phyloP scores from a whole-genome alignment of 2,113 vertebrate species.

The Isichthys henryi region DNA sequence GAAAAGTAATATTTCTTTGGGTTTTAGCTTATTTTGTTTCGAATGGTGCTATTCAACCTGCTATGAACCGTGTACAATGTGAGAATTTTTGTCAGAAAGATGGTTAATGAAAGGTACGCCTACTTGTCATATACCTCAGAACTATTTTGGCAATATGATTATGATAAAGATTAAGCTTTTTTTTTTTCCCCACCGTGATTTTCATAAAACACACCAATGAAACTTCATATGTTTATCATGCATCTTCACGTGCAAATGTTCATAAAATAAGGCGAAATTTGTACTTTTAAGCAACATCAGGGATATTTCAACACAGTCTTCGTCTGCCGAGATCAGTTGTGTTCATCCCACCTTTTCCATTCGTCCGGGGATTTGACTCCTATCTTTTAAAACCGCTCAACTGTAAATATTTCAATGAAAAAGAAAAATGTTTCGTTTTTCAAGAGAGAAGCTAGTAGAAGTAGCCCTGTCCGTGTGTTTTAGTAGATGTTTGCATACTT shows the following conservation, averaged over 20 bases:
- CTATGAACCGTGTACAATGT: conserved; percentile 80
- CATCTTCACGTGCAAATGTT: conserved; percentile 74
- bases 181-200: conserved; percentile 59
- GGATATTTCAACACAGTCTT: conserved; percentile 83
- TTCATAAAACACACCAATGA: conserved; percentile 54
- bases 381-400: conserved; percentile 64
- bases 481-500: conserved; percentile 38
- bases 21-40: conserved; percentile 80
- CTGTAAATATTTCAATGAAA: conserved; percentile 59
- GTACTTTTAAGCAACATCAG: conserved; percentile 84
- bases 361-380: conserved; percentile 55
- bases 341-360: conserved; percentile 61
- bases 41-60: conserved; percentile 92
- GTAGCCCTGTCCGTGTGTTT: conserved; percentile 38
- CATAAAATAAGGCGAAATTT: conserved; percentile 87
- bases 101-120: conserved; percentile 80
- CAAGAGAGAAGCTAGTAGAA: conserved; percentile 44
- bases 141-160: conserved; percentile 92
- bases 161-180: conserved; percentile 63
- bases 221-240: conserved; percentile 49
- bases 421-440: conserved; percentile 58
- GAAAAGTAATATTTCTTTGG: conserved; percentile 68
- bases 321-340: conserved; percentile 69
- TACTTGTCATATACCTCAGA: conserved; percentile 98
- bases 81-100: conserved; percentile 68